A percentile compares a stretch with the other conserved stretches of the same genome.
Conservation (phyloP, 2,113 vertebrate species). For the Neodontobutis hainanensis region DNA sequence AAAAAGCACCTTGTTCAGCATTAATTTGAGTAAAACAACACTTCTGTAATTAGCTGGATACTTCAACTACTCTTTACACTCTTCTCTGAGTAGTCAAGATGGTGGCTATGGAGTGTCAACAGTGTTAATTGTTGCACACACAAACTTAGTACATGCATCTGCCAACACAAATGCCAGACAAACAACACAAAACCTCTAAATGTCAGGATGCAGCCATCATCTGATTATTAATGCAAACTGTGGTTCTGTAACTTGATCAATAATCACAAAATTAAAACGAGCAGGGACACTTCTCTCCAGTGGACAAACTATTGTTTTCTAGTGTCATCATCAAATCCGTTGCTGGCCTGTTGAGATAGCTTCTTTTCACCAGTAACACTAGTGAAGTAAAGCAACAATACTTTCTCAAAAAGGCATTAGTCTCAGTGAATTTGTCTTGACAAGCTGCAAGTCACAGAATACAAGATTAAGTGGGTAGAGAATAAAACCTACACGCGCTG, state of each 20-base stretch:
- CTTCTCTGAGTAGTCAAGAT: too few species aligned
- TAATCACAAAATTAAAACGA: conserved; percentile 4
- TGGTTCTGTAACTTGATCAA: background rate
- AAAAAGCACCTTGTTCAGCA: too few species aligned
- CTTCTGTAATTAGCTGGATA: too few species aligned
- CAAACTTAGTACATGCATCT: too few species aligned
- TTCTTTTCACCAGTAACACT: conserved; percentile 35
- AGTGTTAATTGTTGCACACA: too few species aligned
- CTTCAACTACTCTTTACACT: too few species aligned
- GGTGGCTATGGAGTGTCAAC: too few species aligned
- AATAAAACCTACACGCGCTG: conserved; percentile 26
- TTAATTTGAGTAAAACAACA: too few species aligned
- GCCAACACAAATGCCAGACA: too few species aligned
- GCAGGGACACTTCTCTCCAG: background rate
- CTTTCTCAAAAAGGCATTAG: conserved; percentile 46
- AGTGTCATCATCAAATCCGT: conserved; percentile 19
- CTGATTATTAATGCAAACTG: background rate
- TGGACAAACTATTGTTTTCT: conserved; percentile 4
- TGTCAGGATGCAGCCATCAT: background rate
- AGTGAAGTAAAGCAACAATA: conserved; percentile 21
- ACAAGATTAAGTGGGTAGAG: conserved; percentile 43
- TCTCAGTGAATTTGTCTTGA: conserved; percentile 48
- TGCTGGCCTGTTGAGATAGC: conserved; percentile 8
- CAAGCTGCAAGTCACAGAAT: conserved; percentile 45
- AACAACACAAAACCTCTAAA: background rate